Evolutionary conservation across 2,113 vertebrate species (phyloP), one percentile per base, ranked within the genome.

Genomic region (Ophiodon elongatus): DNA sequence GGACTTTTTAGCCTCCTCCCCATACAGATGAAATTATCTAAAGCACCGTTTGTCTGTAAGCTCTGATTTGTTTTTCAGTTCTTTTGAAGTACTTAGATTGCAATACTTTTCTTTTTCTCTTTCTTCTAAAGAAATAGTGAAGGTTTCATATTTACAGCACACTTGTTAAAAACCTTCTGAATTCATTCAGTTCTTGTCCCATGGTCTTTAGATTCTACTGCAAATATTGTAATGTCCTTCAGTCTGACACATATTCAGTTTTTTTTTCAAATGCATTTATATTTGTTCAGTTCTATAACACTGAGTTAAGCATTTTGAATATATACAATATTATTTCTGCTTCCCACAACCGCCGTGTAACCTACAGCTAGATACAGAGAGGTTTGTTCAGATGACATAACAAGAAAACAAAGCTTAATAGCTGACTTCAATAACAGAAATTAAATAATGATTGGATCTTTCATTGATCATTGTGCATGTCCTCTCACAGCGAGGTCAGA

Each of bases 391-490:
- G 9, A n/a, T 63, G 8, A 54, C 23, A 54, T 47, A 63, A 29
- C 10, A 45, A 68, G 50, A 75, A 15, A 52, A 6, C 41, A 64
- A 29, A 72, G 31, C 70, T 31, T 65, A 81, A 77, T 45, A 80
- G 54, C 25, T 56, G 60, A 82, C 60, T 62, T 74, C 54, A 83
- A 47, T 41, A 57, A 52, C 23, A 59, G 67, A 78, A 83, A 91
- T 85, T 27, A 80, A 84, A 87, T 80, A 84, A 78, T 79, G 50
- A 82, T 90, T 35, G 47, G 62, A 76, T 82, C n/a, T 68, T 85
- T 75, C 84, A 88, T 91, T 90, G 83, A 89, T 91, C 82, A 78
- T 39, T 56, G 54, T 80, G 82, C 4, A 6, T 72, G 80, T 87
- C 73, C 71, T 87, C 82, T 79, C 73, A 41, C 52, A 64, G 67